Evolutionary conservation across 2,888 invertebrate species (phyloP), one percentile per base, ranked within the genome.

Genomic region (Marronus borbonicus): DNA sequence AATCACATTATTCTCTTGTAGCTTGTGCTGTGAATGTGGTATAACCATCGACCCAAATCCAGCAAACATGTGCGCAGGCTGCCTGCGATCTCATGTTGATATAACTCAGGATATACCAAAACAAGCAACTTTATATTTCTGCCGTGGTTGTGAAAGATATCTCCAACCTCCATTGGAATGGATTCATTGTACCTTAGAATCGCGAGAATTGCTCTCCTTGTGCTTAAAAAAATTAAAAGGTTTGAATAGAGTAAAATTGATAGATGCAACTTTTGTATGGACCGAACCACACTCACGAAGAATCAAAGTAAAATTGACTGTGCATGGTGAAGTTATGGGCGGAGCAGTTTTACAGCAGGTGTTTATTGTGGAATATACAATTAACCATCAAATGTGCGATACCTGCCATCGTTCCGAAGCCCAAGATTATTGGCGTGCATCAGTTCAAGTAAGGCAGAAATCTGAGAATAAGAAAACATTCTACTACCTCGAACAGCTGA

Each of bases 271-370:
- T 0, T 99, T 99, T 90, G 93, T 98, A 3, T 99, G 99, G 99
- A 99, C 99, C 10, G 99, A 99, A 87, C 98, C 98, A 52, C 99
- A 99, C 90, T 99, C 99, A 0, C 98, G 97, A 89, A 92, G 99
- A 82, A 94, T 99, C 75, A 99, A 98, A 91, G 95, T 97, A 80
- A 97, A 97, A 89, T 89, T 99, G 77, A 98, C 97, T 0, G 95
- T 99, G 12, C 98, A 99, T 88, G 98, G 96, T 66, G 98, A 99
- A 91, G 95, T 99, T 0, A 90, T 96, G 86, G 95, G 96, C 31
- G 97, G 97, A 64, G 94, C 98, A 1, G 92, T 97, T 8, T 90
- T 99, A 14, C 96, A 99, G 87, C 99, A 99, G 90, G 94, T 96
- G 3, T 98, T 99, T 87, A 91, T 98, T 58, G 97, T 99, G 2